These are phyloP conservation scores for Polylopha cassiicola DNA, from an alignment of 2,888 invertebrate species.

Conservation along the genomic window DNA sequence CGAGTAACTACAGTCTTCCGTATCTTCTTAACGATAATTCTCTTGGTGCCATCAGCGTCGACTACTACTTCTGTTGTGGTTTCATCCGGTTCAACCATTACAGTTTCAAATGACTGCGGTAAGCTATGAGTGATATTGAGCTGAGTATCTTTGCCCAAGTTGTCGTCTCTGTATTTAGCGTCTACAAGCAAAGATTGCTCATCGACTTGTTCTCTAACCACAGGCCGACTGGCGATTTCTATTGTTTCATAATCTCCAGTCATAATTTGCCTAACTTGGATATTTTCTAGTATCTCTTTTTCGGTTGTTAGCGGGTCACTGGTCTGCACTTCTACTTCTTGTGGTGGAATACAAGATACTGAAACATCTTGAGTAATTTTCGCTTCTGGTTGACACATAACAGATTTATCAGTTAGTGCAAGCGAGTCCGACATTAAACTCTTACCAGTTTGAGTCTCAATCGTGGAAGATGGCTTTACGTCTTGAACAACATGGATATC, in stretches of 20 bases:
- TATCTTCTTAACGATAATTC: constrained; percentile 86
- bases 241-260: constrained; percentile 83
- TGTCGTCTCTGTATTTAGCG: constrained; percentile 81
- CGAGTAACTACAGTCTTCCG: constrained; percentile 81
- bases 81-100: constrained; percentile 88
- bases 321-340: constrained; percentile 80
- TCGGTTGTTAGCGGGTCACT: constrained; percentile 69
- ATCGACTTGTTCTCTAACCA: constrained; percentile 65
- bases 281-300: constrained; percentile 77
- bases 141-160: constrained; percentile 78
- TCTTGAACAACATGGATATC: constrained; percentile 30
- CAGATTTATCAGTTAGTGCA: constrained; percentile 61
- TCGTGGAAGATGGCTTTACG: constrained; percentile 44
- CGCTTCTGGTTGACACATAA: constrained; percentile 56
- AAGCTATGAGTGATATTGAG: constrained; percentile 83
- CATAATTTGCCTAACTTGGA: constrained; percentile 80
- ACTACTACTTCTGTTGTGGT: constrained; percentile 89
- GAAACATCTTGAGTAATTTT: constrained; percentile 68
- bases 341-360: constrained; percentile 70
- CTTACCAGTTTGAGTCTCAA: constrained; percentile 83
- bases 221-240: constrained; percentile 81
- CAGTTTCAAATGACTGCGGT: constrained; percentile 87
- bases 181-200: constrained; percentile 83
- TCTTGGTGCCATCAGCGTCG: constrained; percentile 87
- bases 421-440: constrained; percentile 71